Percentiles rank a stretch among this genome's conserved stretches.
Conservation (phyloP, 2,113 vertebrate species). For the Alethe diademata region DNA sequence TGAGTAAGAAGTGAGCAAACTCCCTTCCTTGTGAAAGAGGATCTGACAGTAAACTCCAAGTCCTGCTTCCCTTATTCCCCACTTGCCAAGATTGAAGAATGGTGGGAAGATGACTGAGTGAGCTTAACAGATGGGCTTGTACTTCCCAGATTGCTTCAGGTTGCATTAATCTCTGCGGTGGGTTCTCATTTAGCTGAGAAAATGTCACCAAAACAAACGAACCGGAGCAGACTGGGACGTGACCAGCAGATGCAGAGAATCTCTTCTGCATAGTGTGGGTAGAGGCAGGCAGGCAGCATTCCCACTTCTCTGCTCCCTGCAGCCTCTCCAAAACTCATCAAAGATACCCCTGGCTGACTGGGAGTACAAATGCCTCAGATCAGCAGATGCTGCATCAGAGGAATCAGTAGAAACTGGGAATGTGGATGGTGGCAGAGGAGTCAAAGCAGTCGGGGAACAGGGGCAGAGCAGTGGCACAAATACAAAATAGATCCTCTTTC, state of each 20-base stretch:
- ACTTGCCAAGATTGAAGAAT: not conserved
- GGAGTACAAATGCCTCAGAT: not conserved
- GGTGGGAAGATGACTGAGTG: not conserved
- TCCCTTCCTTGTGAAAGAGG: not conserved
- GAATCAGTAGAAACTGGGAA: not conserved
- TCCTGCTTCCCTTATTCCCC: not conserved
- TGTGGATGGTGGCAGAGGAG: accelerated
- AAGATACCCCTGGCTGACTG: not conserved
- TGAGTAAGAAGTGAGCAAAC: not conserved
- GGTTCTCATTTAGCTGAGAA: constrained; percentile 41
- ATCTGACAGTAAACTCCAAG: not conserved
- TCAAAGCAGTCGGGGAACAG: not conserved
- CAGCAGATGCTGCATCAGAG: not conserved
- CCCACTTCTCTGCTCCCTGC: not conserved
- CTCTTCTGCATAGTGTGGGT: not conserved
- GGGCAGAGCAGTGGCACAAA: not conserved
- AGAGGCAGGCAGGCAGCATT: not conserved
- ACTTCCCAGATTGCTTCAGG: not conserved
- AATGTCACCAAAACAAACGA: constrained; percentile 39
- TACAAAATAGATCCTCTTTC: not conserved
- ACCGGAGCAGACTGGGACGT: not conserved
- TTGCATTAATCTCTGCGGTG: not conserved
- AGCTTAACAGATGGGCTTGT: constrained; percentile 36
- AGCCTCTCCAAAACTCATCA: not conserved
- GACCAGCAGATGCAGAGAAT: not conserved